phyloP scores from a whole-genome alignment of 2,888 invertebrate genomes.

The Neoitamus cyanurus region DNA sequence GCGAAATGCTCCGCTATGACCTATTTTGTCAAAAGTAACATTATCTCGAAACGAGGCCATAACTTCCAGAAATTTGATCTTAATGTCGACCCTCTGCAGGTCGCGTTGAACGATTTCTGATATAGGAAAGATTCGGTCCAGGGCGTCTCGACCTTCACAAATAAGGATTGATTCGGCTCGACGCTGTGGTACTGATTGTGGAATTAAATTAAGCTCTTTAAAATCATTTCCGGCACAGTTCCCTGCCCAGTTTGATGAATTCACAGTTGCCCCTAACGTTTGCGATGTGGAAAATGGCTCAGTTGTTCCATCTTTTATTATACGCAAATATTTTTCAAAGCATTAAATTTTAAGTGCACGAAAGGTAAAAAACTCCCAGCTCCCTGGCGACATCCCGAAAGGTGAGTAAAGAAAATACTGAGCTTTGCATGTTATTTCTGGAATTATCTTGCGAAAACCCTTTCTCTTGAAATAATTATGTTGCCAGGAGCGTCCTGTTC shows the following conservation, averaged over 20 bases:
- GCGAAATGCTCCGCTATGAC: background rate
- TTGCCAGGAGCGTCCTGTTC: background rate
- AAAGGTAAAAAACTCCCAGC: background rate
- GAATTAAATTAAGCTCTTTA: conserved; percentile 1
- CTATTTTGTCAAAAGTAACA: conserved; percentile 27
- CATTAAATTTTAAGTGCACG: background rate
- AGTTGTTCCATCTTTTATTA: background rate
- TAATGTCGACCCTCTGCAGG: conserved; percentile 22
- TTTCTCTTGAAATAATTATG: background rate
- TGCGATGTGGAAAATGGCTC: background rate
- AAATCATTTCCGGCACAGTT: background rate
- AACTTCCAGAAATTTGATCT: conserved; percentile 38
- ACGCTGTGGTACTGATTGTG: background rate
- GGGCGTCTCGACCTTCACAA: background rate
- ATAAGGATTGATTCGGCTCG: background rate
- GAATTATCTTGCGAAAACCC: background rate
- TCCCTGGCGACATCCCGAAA: background rate
- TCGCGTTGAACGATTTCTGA: background rate
- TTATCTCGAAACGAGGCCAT: conserved; percentile 13
- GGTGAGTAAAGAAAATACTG: background rate
- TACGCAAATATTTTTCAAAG: background rate
- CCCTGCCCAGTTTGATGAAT: background rate
- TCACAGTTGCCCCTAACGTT: background rate
- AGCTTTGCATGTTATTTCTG: background rate
- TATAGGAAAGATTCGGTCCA: background rate